Percentiles rank a stretch among this genome's conserved stretches.
These are phyloP conservation scores for Drosophila arizonae DNA, from an alignment of 1,140 invertebrate species.

Conservation along the genomic window DNA sequence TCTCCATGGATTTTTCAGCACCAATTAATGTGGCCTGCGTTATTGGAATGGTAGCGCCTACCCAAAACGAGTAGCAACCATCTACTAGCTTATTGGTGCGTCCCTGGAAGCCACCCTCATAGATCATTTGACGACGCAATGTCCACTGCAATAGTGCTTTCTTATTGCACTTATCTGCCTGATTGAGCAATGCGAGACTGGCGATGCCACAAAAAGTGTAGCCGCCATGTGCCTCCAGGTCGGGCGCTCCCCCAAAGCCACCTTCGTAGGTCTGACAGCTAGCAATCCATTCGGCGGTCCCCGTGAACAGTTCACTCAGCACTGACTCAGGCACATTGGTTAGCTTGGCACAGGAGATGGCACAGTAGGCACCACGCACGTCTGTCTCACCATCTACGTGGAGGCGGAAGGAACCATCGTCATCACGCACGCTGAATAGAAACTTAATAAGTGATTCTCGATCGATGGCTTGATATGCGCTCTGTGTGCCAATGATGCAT, in stretches of 20 bases:
- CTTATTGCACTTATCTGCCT: constrained; percentile 91
- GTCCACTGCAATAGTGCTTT: constrained; percentile 92
- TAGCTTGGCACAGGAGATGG: constrained; percentile 92
- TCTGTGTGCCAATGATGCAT: constrained; percentile 92
- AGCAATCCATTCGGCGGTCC: constrained; percentile 95
- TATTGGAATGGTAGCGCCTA: constrained; percentile 94
- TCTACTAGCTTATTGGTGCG: constrained; percentile 99
- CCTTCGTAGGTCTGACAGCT: constrained; percentile 99
- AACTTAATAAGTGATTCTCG: constrained; percentile 90
- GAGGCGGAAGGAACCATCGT: constrained; percentile 96
- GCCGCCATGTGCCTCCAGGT: constrained; percentile 98
- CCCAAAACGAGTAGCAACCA: constrained; percentile 99
- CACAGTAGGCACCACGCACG: constrained; percentile 97
- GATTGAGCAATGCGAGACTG: constrained; percentile 91
- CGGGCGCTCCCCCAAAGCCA: constrained; percentile 96
- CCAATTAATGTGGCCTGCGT: constrained; percentile 85
- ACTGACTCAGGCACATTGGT: constrained; percentile 88
- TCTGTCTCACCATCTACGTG: constrained; percentile 98
- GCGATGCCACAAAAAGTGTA: constrained; percentile 99
- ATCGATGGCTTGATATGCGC: constrained; percentile 94
- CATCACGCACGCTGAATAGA: constrained; percentile 88
- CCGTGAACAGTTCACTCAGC: constrained; percentile 90
- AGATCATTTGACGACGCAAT: constrained; percentile 93
- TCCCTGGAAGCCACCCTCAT: constrained; percentile 97
- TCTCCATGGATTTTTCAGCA: constrained; percentile 49